Evolutionary conservation across 2,113 vertebrate species (phyloP).

Genomic region (Urocynchramus pylzowi): DNA sequence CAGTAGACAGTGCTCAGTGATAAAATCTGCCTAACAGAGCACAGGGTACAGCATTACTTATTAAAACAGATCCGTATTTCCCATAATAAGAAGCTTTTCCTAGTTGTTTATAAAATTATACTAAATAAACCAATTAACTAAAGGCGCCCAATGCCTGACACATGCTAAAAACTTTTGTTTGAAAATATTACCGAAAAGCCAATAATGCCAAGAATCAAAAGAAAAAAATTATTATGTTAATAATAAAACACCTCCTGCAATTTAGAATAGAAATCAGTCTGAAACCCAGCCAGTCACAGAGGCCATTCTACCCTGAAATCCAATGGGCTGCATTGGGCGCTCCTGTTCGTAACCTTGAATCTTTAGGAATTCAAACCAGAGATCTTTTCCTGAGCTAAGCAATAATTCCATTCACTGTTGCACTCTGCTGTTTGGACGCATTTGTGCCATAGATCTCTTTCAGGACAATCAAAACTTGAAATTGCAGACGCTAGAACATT

Average conservation of each 20-base stretch:
- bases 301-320: neutral
- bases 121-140: neutral
- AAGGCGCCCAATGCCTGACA: neutral
- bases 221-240: neutral
- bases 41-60: fast-evolving
- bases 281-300: neutral
- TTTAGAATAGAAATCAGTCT: neutral
- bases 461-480: neutral
- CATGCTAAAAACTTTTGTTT: neutral
- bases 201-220: neutral
- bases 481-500: neutral
- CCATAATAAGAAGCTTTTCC: neutral
- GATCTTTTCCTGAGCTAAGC: neutral
- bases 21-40: neutral
- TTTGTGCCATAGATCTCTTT: neutral
- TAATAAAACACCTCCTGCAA: neutral
- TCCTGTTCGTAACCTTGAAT: neutral
- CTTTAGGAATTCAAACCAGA: neutral
- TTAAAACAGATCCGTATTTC: neutral
- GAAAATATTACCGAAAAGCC: neutral
- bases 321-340: neutral
- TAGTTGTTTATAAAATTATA: neutral
- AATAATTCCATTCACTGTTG: neutral
- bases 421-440: neutral
- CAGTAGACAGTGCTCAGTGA: neutral